phyloP scores from a whole-genome alignment of 1,140 invertebrate genomes.

The Linepithema humile region DNA sequence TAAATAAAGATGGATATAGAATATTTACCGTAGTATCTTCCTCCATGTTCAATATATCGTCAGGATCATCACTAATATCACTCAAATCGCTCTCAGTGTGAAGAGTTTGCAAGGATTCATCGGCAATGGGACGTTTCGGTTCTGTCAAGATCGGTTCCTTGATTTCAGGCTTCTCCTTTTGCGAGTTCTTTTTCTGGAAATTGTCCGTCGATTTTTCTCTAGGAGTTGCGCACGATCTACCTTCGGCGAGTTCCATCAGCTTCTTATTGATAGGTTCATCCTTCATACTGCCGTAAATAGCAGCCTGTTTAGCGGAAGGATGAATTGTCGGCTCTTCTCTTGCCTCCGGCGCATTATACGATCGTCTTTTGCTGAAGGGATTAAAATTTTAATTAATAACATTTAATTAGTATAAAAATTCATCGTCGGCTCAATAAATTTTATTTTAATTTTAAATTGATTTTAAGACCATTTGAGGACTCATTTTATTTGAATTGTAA shows the following conservation, averaged over 20 bases:
- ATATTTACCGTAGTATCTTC: constrained; percentile 83
- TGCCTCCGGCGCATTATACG: constrained; percentile 78
- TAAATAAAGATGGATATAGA: constrained; percentile 52
- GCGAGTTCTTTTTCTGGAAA: constrained; percentile 75
- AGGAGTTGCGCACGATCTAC: constrained; percentile 77
- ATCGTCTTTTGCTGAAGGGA: constrained; percentile 76
- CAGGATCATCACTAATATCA: constrained; percentile 94
- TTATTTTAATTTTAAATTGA: not conserved
- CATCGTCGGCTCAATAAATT: not conserved
- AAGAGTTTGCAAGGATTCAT: constrained; percentile 85
- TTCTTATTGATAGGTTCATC: constrained; percentile 84
- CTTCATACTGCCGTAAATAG: constrained; percentile 82
- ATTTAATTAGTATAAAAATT: not conserved
- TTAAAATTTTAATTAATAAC: constrained; percentile 27
- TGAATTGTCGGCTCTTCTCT: constrained; percentile 78
- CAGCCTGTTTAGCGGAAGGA: constrained; percentile 76
- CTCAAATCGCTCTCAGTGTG: constrained; percentile 90
- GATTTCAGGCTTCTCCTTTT: constrained; percentile 79
- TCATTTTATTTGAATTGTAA: too few relatives aligned
- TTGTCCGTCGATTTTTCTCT: constrained; percentile 81
- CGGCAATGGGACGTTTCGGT: constrained; percentile 82
- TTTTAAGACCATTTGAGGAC: too few relatives aligned
- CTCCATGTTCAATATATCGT: constrained; percentile 92
- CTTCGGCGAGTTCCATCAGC: constrained; percentile 83
- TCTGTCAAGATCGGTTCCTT: constrained; percentile 83